Evolutionary conservation across 2,888 invertebrate species (phyloP), one percentile per base, ranked within the genome.

Genomic region (Zaprionus bogoriensis): DNA sequence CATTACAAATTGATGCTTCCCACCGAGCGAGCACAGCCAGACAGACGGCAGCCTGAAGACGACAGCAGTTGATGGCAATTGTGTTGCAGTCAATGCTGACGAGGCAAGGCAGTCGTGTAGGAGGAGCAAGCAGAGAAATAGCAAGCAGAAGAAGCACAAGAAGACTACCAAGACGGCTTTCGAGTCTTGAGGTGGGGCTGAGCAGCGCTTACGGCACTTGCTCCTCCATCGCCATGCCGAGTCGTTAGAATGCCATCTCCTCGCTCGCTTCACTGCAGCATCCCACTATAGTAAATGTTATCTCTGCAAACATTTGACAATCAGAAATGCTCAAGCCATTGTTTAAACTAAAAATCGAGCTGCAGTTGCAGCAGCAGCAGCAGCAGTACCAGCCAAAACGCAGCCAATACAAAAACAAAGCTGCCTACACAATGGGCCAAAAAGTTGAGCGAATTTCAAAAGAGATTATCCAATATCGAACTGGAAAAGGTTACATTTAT

Each of bases 281-380:
- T 4, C 82, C 82, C 71, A 60, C 65, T 48, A 85, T 76, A 63
- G 80, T 82, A 86, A 83, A 86, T 83, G 82, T 83, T 83, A 86
- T 86, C 82, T 77, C 60, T 63, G 84, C 84, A 86, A 83, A 83
- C 82, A 86, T 83, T 83, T 83, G 84, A 86, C 82, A 83, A 83
- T 83, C 82, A 83, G 74, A 83, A 80, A 82, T 84, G 82, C 71
- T 84, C 85, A 65, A 83, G 83, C 86, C 76, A 77, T 83, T 83
- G 82, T 83, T 83, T 83, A 86, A 86, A 86, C 63, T 80, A 83
- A 82, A 85, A 82, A 82, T 82, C 81, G 80, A 82, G 82, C n/a
- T n/a, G n/a, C n/a, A n/a, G n/a, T n/a, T n/a, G n/a, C n/a, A n/a
- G n/a, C n/a, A n/a, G n/a, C n/a, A n/a, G n/a, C n/a, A n/a, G n/a